Evolutionary conservation across 2,888 invertebrate genomes (phyloP), one percentile per base, ranked within the genome.

Genomic region (Lasioglossum morio): DNA sequence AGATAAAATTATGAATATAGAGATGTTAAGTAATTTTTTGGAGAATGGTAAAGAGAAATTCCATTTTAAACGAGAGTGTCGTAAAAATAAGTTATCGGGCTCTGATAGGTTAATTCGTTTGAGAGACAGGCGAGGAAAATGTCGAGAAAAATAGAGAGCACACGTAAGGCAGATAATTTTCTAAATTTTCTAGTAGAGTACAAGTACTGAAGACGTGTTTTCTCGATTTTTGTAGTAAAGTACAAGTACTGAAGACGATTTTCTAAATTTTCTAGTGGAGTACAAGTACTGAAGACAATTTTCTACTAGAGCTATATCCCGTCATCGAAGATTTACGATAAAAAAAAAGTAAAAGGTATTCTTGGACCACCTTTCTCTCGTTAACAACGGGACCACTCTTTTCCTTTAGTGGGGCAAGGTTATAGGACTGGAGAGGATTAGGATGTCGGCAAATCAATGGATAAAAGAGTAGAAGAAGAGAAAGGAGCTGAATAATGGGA

Each of bases 361-460:
- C 37, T 23, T 48, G 72, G 77, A 48, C 74, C 34, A 53, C 53
- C 48, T 57, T 77, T 81, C 48, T 73, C 76, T 77, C 48, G 63
- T 37, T 40, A 72, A 60, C 14, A n/a, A 19, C 14, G 12, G 7
- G 72, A 74, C 48, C 48, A 30, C 53, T 63, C 63, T 78, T n/a
- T 70, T 66, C 2, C 40, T 16, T 80, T 37, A 77, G 53, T 84
- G 53, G 84, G 87, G 73, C 82, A 85, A 86, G 87, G 86, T 81
- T 86, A 77, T 34, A 40, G 66, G 46, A 37, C 43, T 57, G 12
- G 46, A 46, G 23, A 63, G 76, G 46, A 80, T 74, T 77, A 30
- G 80, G 87, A 84, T 78, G 81, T 46, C 69, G 63, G 7, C 40
- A n/a, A 57, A 40, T 46, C 37, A 66, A 19, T 60, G 37, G 30